Evolutionary conservation across 2,888 invertebrate genomes (phyloP).

Genomic region (Oegoconia quadripuncta): DNA sequence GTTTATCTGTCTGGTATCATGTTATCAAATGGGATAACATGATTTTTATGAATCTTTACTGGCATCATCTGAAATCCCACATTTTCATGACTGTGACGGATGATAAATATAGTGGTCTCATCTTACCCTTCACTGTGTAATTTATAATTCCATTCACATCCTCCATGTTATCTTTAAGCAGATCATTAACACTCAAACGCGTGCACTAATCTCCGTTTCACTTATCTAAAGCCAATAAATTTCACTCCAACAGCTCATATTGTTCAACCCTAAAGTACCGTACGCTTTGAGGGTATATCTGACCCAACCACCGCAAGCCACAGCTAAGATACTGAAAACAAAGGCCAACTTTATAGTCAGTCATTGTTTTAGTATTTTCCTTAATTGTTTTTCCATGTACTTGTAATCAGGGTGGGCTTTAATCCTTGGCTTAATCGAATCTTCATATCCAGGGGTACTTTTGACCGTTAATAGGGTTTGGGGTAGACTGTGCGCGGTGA

Average conservation of each 20-base stretch:
- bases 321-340: constrained; percentile 64
- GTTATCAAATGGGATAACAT: too few relatives aligned
- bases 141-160: neutral
- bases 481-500: constrained; percentile 54
- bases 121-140: too few relatives aligned
- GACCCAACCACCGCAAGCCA: constrained; percentile 60
- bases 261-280: constrained; percentile 57
- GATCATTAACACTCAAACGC: constrained; percentile 31
- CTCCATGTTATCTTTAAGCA: neutral
- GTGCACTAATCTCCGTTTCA: constrained; percentile 53
- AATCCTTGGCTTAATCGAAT: constrained; percentile 69
- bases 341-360: constrained; percentile 65
- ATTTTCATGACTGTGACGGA: too few relatives aligned
- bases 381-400: constrained; percentile 77
- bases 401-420: constrained; percentile 55
- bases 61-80: too few relatives aligned
- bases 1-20: too few relatives aligned
- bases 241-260: constrained; percentile 51
- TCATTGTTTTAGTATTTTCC: constrained; percentile 69
- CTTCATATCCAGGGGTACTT: constrained; percentile 50
- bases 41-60: too few relatives aligned
- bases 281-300: constrained; percentile 36
- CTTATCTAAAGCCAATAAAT: constrained; percentile 74
- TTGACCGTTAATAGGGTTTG: constrained; percentile 29
- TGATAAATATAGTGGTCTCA: too few relatives aligned